Evolutionary conservation across 92 coral and sea anemone species (phyloP).

Genomic region (Actinernus sp.): DNA sequence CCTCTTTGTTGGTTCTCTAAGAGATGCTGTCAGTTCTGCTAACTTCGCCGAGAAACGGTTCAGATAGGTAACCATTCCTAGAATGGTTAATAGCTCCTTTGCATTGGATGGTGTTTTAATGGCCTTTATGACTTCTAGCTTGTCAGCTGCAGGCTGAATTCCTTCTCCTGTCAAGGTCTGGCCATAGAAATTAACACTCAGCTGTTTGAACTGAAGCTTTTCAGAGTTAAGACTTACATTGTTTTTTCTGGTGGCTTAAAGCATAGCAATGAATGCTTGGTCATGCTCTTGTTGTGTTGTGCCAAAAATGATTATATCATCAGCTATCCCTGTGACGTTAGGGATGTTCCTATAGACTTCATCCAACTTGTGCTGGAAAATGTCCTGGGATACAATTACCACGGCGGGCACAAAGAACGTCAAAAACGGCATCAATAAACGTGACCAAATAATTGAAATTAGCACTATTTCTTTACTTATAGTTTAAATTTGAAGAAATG

Average conservation of each 20-base stretch:
- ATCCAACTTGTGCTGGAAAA: conserved; percentile 64
- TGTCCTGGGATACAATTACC: conserved; percentile 58
- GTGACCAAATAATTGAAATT: no score
- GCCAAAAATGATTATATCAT: no score
- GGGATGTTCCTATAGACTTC: conserved; percentile 50
- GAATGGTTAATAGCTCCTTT: conserved; percentile 50
- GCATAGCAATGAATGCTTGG: conserved; percentile 45
- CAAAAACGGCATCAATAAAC: no score
- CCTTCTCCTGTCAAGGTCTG: conserved; percentile 39
- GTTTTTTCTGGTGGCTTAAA: conserved; percentile 46
- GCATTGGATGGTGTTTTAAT: conserved; percentile 49
- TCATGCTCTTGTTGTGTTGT: conserved; percentile 68
- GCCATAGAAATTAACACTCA: conserved; percentile 40
- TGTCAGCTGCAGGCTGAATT: no score
- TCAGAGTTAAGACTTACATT: conserved; percentile 64
- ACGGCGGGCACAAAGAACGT: no score
- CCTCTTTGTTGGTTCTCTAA: conserved; percentile 66
- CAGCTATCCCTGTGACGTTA: no score
- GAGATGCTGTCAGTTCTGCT: conserved; percentile 48
- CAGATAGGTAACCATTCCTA: conserved; percentile 59
- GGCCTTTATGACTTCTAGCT: conserved; percentile 42
- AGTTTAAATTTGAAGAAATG: no score
- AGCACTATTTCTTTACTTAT: no score
- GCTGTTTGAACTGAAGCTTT: conserved; percentile 66
- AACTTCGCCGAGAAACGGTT: conserved; percentile 63